phyloP scores from a whole-genome alignment of 2,797 vertebrate genomes.

The Vireo griseus region DNA sequence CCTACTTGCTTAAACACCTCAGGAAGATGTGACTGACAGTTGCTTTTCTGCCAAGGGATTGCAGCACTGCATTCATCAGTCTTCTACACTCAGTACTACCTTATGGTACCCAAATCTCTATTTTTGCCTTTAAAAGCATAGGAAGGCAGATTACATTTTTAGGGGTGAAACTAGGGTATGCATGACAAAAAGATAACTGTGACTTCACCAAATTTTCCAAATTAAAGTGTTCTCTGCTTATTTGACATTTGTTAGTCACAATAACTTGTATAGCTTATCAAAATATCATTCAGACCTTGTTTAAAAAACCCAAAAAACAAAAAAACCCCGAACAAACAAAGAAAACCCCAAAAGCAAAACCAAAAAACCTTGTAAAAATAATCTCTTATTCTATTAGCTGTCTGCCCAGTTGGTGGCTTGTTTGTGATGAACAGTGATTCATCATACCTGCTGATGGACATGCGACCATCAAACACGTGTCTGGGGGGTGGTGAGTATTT shows the following conservation, averaged over 20 bases:
- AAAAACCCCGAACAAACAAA: neutral
- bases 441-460: neutral
- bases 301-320: neutral
- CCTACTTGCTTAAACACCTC: neutral
- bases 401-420: accelerated
- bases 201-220: neutral
- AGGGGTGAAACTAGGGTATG: neutral
- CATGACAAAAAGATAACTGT: neutral
- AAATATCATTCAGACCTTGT: neutral
- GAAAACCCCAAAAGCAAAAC: neutral
- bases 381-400: neutral
- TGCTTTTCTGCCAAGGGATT: neutral
- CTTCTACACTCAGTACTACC: neutral
- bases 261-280: neutral
- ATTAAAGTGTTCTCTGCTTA: neutral
- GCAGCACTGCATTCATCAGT: neutral
- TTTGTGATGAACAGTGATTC: neutral
- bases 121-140: neutral
- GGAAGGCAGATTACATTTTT: neutral
- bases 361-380: neutral
- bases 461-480: neutral
- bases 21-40: neutral
- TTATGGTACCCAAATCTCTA: neutral
- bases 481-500: neutral
- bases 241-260: neutral